Conservation (phyloP, 2,113 vertebrate genomes). For the Peromyscus californicus region DNA sequence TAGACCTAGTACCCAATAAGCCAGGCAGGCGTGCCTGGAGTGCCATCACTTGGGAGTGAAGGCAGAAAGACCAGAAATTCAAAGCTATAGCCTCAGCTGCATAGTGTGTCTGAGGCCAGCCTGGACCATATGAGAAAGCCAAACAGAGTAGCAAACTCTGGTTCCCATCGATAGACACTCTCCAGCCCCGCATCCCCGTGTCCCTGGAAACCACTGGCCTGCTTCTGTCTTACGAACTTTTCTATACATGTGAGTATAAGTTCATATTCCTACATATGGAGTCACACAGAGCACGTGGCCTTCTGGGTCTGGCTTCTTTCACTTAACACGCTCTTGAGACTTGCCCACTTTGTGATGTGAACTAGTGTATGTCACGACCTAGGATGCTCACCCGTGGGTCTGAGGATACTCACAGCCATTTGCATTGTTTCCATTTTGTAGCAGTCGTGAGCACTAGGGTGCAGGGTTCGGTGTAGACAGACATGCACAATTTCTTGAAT, state of each 20-base stretch:
- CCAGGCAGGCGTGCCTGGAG: not conserved
- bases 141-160: not conserved
- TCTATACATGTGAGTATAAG: not conserved
- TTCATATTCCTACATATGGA: not conserved
- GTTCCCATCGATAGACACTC: not conserved
- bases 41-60: not conserved
- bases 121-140: not conserved
- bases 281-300: not conserved
- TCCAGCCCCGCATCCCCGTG: fast-evolving
- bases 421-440: too few species aligned
- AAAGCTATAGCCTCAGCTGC: not conserved
- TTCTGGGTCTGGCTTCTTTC: not conserved
- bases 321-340: not conserved
- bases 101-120: too few species aligned
- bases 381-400: not conserved
- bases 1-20: too few species aligned
- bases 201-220: not conserved
- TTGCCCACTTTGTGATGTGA: too few species aligned
- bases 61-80: not conserved
- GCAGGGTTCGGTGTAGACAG: not conserved
- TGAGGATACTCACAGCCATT: not conserved
- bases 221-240: not conserved
- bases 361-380: not conserved
- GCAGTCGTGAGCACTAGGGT: not conserved
- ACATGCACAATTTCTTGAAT: not conserved